Evolutionary conservation across 2,113 vertebrate genomes (phyloP).

Genomic region (Xerus inauris): DNA sequence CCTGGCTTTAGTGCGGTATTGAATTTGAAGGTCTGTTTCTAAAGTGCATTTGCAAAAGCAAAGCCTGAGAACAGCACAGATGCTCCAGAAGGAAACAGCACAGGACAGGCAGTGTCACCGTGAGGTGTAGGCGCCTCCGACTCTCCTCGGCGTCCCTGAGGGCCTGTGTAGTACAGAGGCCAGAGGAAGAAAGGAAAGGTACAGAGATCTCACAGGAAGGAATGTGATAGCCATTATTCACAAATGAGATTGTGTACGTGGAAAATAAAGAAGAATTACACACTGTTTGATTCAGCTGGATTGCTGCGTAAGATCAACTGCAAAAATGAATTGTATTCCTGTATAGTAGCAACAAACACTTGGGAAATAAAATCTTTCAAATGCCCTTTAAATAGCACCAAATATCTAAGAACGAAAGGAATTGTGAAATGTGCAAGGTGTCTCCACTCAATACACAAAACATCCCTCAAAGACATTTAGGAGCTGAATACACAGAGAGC

Average conservation of each 20-base stretch:
- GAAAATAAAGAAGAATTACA: neutral
- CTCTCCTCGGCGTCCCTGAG: neutral
- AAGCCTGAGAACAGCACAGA: neutral
- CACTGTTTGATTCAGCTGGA: neutral
- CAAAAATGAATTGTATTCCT: neutral
- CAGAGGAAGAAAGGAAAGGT: neutral
- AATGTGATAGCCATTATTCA: neutral
- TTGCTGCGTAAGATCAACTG: neutral
- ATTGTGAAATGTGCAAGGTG: neutral
- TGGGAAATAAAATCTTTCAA: neutral
- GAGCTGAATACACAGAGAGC: neutral
- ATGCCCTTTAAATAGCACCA: neutral
- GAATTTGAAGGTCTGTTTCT: neutral
- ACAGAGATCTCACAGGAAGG: neutral
- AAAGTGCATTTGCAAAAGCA: neutral
- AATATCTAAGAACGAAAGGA: neutral
- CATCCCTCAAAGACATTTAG: neutral
- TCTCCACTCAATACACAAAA: neutral
- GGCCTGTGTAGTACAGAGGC: no score
- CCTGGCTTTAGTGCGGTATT: neutral
- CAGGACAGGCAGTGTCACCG: rapidly evolving
- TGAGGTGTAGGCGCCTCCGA: rapidly evolving
- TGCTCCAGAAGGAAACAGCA: neutral
- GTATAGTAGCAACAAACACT: neutral
- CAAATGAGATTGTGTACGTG: no score